Evolutionary conservation across 2,888 invertebrate species (phyloP), one percentile per base, ranked within the genome.

Genomic region (Dyspetes luteomarginatus): DNA sequence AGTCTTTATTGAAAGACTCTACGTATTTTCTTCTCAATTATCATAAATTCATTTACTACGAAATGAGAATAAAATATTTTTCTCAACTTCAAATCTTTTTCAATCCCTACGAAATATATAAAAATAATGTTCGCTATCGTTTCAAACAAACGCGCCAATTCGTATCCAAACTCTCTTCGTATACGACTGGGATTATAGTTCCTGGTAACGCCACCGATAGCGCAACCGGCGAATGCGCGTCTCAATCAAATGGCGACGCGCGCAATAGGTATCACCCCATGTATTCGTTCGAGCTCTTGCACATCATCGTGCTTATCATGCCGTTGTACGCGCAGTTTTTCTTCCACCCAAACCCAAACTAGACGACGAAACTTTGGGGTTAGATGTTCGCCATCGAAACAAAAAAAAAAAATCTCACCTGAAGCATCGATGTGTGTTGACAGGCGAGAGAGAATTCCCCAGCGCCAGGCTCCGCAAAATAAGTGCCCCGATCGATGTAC

Each of bases 381-480:
- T 48, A 48, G 12, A 36, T 0, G 2, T 12, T 12, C 12, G 9
- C 36, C 17, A 48, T 36, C 48, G 19, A 15, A 0, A 2, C 3
- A 17, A 7, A 15, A 30, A 19, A 26, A 60, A 26, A 9, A 60
- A 26, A 15, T 28, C 89, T 88, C 64, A 91, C 91, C 90, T 90
- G 90, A 88, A 90, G 84, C 91, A 91, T 91, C 89, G 90, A 89
- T 87, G 86, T 88, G 85, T 87, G 86, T 80, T 85, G 86, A 67
- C 88, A 87, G 83, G 85, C 86, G 76, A 87, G 83, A 83, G 86
- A 84, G 56, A 88, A 82, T 69, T 85, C 85, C 78, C 82, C 85
- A 82, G 79, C 81, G 80, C 76, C 83, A 82, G 86, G 84, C 83
- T 83, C 76, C 80, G 86, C 78, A 77, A 84, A 85, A 83, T 84